Evolutionary conservation across 2,888 invertebrate species (phyloP).

Genomic region (Meliscaeva auricollis): DNA sequence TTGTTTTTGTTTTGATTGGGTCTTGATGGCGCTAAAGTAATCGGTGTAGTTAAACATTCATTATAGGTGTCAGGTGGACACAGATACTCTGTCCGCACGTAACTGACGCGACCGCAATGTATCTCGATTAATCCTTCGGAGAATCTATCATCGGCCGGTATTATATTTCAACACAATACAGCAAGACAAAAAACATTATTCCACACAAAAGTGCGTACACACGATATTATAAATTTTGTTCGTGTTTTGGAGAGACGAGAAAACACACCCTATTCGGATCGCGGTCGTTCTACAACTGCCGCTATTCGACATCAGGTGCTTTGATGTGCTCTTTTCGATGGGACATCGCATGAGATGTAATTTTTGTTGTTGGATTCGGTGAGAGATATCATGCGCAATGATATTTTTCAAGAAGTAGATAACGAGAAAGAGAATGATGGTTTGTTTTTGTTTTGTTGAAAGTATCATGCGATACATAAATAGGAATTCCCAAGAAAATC

Average conservation of each 20-base stretch:
- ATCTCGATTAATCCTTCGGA: slow-evolving; percentile 56
- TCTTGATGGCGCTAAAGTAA: slow-evolving; percentile 57
- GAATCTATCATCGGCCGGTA: slow-evolving; percentile 46
- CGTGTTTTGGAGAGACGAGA: slow-evolving; percentile 31
- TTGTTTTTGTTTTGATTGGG: slow-evolving; percentile 47
- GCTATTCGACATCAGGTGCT: slow-evolving; percentile 66
- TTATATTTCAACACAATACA: slow-evolving; percentile 33
- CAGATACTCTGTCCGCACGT: slow-evolving; percentile 32
- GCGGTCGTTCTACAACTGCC: slow-evolving; percentile 71
- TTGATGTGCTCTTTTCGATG: slow-evolving; percentile 49
- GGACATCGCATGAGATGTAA: slow-evolving; percentile 27
- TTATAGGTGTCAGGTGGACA: slow-evolving; percentile 46
- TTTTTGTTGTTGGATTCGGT: neutral
- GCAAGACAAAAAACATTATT: slow-evolving; percentile 4
- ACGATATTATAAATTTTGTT: slow-evolving; percentile 22
- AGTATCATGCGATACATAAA: neutral
- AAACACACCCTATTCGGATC: slow-evolving; percentile 54
- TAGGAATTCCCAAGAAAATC: neutral
- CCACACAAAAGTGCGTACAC: slow-evolving; percentile 37
- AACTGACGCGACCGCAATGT: slow-evolving; percentile 43
- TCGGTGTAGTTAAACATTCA: slow-evolving; percentile 51
- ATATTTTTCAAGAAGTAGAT: neutral
- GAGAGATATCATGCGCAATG: slow-evolving; percentile 49
- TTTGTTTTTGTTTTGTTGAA: slow-evolving; percentile 25
- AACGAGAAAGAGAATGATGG: slow-evolving; percentile 1